Evolutionary conservation across 2,888 invertebrate species (phyloP), one percentile per base, ranked within the genome.

Genomic region (Spatulosminthurus flaviceps): DNA sequence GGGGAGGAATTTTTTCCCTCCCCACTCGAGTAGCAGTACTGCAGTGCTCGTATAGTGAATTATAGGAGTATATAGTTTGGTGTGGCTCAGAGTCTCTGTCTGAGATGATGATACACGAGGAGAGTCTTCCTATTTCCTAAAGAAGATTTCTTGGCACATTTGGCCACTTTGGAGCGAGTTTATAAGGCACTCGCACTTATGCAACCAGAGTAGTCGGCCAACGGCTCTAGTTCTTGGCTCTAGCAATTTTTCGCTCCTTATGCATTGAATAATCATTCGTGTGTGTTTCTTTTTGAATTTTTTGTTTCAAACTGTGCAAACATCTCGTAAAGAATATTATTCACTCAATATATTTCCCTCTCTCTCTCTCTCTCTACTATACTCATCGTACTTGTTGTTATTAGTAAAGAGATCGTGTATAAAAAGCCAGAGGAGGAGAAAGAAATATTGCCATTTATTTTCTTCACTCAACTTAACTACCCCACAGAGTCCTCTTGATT

Each of bases 141-240:
- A 72, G 72, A 72, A 78, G 78, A 78, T 78, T 78, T 78, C 72
- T 71, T 72, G 77, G 71, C 70, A 64, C 75, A 77, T 72, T 72
- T 69, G 71, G 60, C 29, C 43, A 60, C 43, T 74, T 73, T 73
- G 24, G 79, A 51, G 74, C 60, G 79, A 79, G 79, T 79, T 79
- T 79, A 79, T 74, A 79, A 79, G 79, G 79, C 66, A 42, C 79
- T 79, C 79, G 26, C 79, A 69, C 79, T 79, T 79, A 79, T 79
- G 79, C 79, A 79, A 79, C 79, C 74, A 73, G 79, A 79, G 79
- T 79, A 79, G 79, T 79, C 79, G 79, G 66, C 74, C 79, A 74
- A 79, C 79, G 73, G 79, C 79, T 72, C 78, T 61, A 66, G 72
- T 78, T 78, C 72, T 72, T 72, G 72, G 64, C 72, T 77, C 77